Base-by-base conservation (phyloP, 2,113 vertebrate species). In the Oncorhynchus keta region DNA sequence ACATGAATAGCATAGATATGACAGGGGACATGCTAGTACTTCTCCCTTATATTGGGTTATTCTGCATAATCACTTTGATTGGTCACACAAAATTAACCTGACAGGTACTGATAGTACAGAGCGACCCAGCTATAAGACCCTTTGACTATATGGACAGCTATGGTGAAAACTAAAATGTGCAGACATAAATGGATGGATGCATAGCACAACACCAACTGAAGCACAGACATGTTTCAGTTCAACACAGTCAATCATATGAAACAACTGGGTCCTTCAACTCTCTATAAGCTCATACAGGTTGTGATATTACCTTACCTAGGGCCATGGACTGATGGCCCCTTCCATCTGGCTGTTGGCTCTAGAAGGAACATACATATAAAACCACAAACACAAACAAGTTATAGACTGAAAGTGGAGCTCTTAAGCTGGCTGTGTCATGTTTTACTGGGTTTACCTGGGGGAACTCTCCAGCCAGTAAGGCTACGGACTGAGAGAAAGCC, bases 91-190 rank as follows among this genome's bases (percentile, higher is more conserved):
- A 55, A 55, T 55, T 16, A 55, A 55, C 51, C 51, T 2, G 16
- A 18, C 12, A 55, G 3, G 16, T 55, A 55, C 51, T 55, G 51
- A 18, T 18, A 55, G 51, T 55, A 18, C 68, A 48, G 55, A 55
- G 72, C 49, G 55, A 30, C n/a, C 45, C 48, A 67, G 62, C 48
- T 59, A 81, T 73, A 74, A 64, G 28, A 70, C 62, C 62, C 32
- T 35, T 28, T 72, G 76, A 84, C 75, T 55, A 79, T 51, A 76
- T 65, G 72, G 66, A 28, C 68, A 59, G 72, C 61, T 68, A 67
- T 76, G 68, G 74, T 74, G 12, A 55, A 14, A 18, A 18, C 14
- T 55, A 55, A 5, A 70, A 49, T 70, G 70, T 59, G 71, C 35
- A 68, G 70, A 77, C 32, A 81, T 74, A 66, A 76, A 24, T 65